phyloP scores from a whole-genome alignment of 2,797 vertebrate species.

The Pygocentrus nattereri region DNA sequence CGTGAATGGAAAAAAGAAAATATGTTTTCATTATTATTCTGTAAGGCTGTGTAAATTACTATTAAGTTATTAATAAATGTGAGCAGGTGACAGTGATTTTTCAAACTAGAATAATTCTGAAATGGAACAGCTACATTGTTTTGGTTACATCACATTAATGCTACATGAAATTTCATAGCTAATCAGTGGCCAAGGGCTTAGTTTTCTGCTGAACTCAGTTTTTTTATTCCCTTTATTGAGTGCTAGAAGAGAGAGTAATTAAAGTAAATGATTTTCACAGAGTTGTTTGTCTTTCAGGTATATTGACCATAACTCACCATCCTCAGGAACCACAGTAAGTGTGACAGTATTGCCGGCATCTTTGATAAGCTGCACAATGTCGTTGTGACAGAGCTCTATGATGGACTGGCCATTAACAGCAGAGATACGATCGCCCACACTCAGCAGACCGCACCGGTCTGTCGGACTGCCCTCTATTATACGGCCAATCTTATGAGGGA shows the following conservation, averaged over 20 bases:
- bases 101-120: not conserved
- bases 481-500: constrained; percentile 99
- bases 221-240: constrained; percentile 20
- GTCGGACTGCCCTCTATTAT: constrained; percentile 96
- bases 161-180: not conserved
- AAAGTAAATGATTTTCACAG: not conserved
- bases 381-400: constrained; percentile 93
- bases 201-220: not conserved
- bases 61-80: not conserved
- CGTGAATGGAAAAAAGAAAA: not conserved
- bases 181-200: constrained; percentile 1
- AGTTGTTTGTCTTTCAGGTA: not conserved
- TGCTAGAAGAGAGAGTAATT: not conserved
- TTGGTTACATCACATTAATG: not conserved
- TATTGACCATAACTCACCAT: constrained; percentile 79
- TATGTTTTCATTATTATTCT: not conserved
- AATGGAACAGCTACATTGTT: not conserved
- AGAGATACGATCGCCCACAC: constrained; percentile 94
- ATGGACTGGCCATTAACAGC: constrained; percentile 94
- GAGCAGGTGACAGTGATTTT: not conserved
- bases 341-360: constrained; percentile 92
- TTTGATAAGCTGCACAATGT: constrained; percentile 97
- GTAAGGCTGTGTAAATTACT: not conserved
- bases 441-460: constrained; percentile 90
- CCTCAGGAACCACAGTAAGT: constrained; percentile 93